Evolutionary conservation across 2,888 invertebrate genomes (phyloP).

Genomic region (Apamea sordens): DNA sequence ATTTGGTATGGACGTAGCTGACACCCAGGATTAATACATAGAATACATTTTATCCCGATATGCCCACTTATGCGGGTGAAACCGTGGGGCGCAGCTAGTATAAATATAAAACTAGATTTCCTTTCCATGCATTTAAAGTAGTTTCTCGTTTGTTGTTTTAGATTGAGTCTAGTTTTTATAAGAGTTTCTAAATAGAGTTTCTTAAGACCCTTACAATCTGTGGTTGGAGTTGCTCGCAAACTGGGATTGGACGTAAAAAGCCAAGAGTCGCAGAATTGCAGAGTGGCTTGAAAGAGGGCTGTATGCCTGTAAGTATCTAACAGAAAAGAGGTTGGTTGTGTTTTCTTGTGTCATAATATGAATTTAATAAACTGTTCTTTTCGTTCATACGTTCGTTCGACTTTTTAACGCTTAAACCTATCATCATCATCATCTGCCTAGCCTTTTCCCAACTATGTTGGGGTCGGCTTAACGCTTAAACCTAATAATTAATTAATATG

Average conservation of each 20-base stretch:
- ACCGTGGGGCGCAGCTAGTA: too few species aligned
- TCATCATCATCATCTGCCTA: too few species aligned
- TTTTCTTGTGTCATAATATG: background rate
- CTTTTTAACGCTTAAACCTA: too few species aligned
- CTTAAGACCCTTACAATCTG: background rate
- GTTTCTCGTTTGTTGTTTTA: conserved; percentile 11
- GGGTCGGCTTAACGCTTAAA: too few species aligned
- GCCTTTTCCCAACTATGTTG: too few species aligned
- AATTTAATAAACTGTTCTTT: too few species aligned
- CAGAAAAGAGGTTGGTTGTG: background rate
- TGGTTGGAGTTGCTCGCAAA: background rate
- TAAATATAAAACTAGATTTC: background rate
- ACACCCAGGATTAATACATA: too few species aligned
- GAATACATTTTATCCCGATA: too few species aligned
- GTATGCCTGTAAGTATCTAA: background rate
- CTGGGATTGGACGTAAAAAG: conserved; percentile 18
- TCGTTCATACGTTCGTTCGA: too few species aligned
- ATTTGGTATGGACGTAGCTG: too few species aligned
- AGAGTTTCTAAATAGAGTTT: conserved; percentile 7
- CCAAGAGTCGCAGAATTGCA: background rate
- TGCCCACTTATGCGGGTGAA: too few species aligned
- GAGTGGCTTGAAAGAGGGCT: background rate
- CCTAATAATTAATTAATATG: too few species aligned
- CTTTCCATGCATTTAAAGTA: conserved; percentile 23
- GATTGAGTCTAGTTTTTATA: background rate